Base-by-base conservation (phyloP, 2,797 vertebrate species). In the Poeciliopsis paucimaculata region DNA sequence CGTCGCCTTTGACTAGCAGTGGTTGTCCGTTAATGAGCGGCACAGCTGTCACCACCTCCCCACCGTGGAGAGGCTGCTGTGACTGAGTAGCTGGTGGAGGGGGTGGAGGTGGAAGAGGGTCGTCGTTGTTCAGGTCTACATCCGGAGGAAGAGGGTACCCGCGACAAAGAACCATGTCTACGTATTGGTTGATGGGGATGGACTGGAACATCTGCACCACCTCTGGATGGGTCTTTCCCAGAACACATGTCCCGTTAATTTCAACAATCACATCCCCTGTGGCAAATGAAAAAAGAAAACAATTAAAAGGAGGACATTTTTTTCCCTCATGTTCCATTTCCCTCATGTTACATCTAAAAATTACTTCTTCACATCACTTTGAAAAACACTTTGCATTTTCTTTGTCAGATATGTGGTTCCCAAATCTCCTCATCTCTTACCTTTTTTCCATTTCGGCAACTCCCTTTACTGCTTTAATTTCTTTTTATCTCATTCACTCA, bases 171-270 rank as follows among this genome's bases (percentile, higher is more conserved):
- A 98, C 97, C 97, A 99, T 97, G 94, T 96, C 98, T 87, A 98
- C 98, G 23, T 98, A 98, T 90, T 99, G 98, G 90, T 95, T 98
- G 85, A 98, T 94, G 9, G 97, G 97, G 77, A 99, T 97, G 71
- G 98, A 96, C 60, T 98, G 98, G 93, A 99, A 99, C 97, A 99
- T 99, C 95, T 98, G 97, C 88, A 99, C 98, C 88, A 99, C 98
- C 90, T 99, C 98, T 74, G 98, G 98, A 77, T 99, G 98, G 31
- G 98, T 99, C 89, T 99, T 98, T n/a, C 98, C 98, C 76, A 99
- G 96, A 80, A 99, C 98, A 79, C 97, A 98, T 28, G 88, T 95
- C 74, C 98, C 97, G 60, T 99, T 99, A 85, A 99, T 98, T 92
- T 99, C 98, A 76, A 99, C 98, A 5, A 99, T 99, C 78, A 99